Evolutionary conservation across 64 coral and sea anemone species (phyloP), one percentile per base, ranked within the genome.

Genomic region (Catalaphyllia jardinei): DNA sequence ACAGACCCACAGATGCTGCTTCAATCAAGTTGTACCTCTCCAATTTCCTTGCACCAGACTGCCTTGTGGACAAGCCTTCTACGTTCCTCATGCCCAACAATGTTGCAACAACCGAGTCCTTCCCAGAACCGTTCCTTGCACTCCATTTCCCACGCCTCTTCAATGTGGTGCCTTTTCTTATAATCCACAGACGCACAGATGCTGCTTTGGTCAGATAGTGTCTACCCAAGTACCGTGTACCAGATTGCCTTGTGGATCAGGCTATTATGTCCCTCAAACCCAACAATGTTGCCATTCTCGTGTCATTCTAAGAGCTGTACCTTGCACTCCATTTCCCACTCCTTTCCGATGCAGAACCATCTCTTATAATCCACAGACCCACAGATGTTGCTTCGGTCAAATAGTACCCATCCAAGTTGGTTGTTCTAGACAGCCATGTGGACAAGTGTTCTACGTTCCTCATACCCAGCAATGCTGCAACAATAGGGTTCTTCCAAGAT

Each of bases 301-400:
- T 24, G 50, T 86, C 19, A 63, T 73, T 74, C 85, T 42, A 8
- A 73, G 29, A 24, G 29, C 14, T 74, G 49, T 87, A 4, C 67
- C 85, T 15, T 87, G 85, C 72, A 49, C 49, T 19, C 42, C n/a
- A 59, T 81, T 62, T 33, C 78, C 55, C 7, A 62, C 57, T 24
- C 78, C 55, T 1, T 62, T 81, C 35, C 49, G 31, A 31, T 86
- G 83, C 29, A 65, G 83, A 31, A 39, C n/a, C 24, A 31, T 71
- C 57, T 33, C n/a, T 8, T 86, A 71, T 31, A 50, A 52, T 59
- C 65, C 65, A 49, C 71, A 6, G 22, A 24, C 33, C 14, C 54
- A 75, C 69, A 87, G 33, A 25, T 87, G 86, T 28, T 87, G 86
- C 55, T 87, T 31, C 31, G 59, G 72, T 55, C 60, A 87, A 72